A percentile compares a stretch with the other conserved stretches of the same genome.
These are phyloP conservation scores for roundworm (Caenorhabditis elegans) DNA, from an alignment of 1,140 invertebrate species.

Conservation along the genomic window WBcel235 BX284602.5:9001-9500, in stretches of 20 bases:
- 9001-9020: constrained; percentile 23
- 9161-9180: no score
- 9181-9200: not conserved
- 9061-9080: not conserved
- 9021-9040: not conserved
- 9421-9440: not conserved
- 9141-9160: not conserved
- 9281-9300: no score
- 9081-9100: not conserved
- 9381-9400: not conserved
- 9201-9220: not conserved
- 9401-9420: not conserved
- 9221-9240: not conserved
- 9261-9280: no score
- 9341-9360: no score
- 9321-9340: no score
- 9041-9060: not conserved
- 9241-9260: no score
- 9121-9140: not conserved
- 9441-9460: no score
- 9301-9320: no score
- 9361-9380: not conserved
- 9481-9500: no score
- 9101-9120: not conserved
- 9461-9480: no score